A percentile compares a stretch with the other conserved stretches of the same genome.
Conservation (phyloP, 2,797 vertebrate genomes). For the Hybognathus amarus region DNA sequence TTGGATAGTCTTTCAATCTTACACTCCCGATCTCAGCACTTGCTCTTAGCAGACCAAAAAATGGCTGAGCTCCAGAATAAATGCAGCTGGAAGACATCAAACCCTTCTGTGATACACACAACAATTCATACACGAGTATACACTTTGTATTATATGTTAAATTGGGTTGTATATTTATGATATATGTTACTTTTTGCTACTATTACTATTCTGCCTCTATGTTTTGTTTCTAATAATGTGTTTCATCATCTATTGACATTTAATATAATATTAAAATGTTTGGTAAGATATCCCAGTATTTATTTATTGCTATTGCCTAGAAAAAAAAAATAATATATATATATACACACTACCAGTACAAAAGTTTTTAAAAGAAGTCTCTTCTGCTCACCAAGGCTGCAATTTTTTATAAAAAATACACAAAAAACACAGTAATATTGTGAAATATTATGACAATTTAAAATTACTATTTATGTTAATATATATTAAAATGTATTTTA, state of each 20-base stretch:
- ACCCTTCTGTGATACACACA: not conserved
- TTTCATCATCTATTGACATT: not conserved
- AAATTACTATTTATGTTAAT: too few species aligned
- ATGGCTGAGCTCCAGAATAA: not conserved
- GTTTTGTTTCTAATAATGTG: not conserved
- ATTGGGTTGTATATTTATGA: not conserved
- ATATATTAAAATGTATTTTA: too few species aligned
- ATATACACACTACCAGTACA: too few species aligned
- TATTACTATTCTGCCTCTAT: too few species aligned
- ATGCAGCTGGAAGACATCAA: not conserved
- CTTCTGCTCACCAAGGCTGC: too few species aligned
- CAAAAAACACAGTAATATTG: too few species aligned
- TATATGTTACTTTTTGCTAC: not conserved
- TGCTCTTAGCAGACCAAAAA: not conserved
- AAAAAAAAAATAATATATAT: too few species aligned
- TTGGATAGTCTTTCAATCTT: conserved; percentile 25
- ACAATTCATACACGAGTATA: not conserved
- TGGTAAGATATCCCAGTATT: not conserved
- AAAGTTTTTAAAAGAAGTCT: too few species aligned
- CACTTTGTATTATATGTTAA: not conserved
- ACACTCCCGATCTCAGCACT: conserved; percentile 12
- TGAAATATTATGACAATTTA: too few species aligned
- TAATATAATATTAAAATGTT: not conserved
- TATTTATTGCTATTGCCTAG: not conserved
- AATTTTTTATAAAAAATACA: too few species aligned